These are phyloP conservation scores for Brachyistius frenatus DNA, from an alignment of 2,113 vertebrate genomes.

Conservation along the genomic window DNA sequence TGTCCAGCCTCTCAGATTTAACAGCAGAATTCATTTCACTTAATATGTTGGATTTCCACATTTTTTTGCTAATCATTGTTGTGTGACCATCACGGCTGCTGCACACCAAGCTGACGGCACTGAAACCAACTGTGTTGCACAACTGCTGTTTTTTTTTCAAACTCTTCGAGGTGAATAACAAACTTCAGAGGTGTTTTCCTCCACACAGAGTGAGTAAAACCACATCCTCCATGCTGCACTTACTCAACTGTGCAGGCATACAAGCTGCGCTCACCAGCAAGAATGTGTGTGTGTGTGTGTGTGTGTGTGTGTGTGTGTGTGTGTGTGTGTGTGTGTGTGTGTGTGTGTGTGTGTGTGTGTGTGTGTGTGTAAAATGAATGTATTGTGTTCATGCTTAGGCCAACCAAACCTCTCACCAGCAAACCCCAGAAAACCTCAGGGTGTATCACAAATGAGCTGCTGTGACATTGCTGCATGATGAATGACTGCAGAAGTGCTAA, in stretches of 20 bases:
- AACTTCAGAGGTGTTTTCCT: constrained; percentile 69
- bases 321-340: neutral
- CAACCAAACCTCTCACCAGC: constrained; percentile 32
- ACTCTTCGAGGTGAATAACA: constrained; percentile 47
- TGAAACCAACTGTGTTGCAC: constrained; percentile 20
- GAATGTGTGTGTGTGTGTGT: neutral
- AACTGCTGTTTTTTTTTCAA: constrained; percentile 58
- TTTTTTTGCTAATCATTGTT: neutral
- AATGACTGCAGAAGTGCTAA: constrained; percentile 2
- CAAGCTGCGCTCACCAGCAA: constrained; percentile 2
- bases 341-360: neutral
- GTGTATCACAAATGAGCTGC: constrained; percentile 2
- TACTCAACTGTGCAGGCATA: constrained; percentile 30
- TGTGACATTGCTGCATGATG: neutral
- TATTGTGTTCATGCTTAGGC: constrained; percentile 11
- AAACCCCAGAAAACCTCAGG: constrained; percentile 50
- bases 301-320: neutral
- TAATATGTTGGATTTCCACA: neutral
- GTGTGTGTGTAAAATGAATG: neutral
- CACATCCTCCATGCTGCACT: constrained; percentile 61
- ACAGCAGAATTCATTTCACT: neutral
- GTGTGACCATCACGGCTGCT: constrained; percentile 1
- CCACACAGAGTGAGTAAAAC: constrained; percentile 54
- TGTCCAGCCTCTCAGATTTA: neutral
- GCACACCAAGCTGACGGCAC: constrained; percentile 3